Evolutionary conservation across 2,113 vertebrate genomes (phyloP).

Genomic region (Platanista minor): DNA sequence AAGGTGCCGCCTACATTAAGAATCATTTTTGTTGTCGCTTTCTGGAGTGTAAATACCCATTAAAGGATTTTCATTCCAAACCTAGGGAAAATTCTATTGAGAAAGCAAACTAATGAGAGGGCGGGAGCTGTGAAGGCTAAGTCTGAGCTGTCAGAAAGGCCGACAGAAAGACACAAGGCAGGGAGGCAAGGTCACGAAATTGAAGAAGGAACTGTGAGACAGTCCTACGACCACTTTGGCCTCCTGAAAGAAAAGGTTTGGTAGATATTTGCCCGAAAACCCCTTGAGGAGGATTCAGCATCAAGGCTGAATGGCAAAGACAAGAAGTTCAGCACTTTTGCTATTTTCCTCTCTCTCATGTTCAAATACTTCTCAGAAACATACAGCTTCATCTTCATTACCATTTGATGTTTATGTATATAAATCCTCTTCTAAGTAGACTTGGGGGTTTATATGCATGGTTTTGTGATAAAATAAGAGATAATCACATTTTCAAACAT

Average conservation of each 20-base stretch:
- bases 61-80: neutral
- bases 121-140: neutral
- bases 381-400: neutral
- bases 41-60: neutral
- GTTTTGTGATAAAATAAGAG: neutral
- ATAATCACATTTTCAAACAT: constrained; percentile 22
- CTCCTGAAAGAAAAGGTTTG: neutral
- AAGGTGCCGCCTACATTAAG: neutral
- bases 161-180: neutral
- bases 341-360: neutral
- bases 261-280: neutral
- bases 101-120: neutral
- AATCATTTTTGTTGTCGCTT: neutral
- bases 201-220: neutral
- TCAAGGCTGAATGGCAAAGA: neutral
- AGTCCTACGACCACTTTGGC: neutral
- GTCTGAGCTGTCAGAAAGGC: neutral
- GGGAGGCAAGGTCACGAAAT: neutral
- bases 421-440: neutral
- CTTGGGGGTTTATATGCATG: neutral
- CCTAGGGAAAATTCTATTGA: neutral
- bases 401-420: neutral
- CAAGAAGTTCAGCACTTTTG: neutral
- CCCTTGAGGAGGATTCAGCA: neutral
- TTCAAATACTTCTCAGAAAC: neutral